These are phyloP conservation scores for Brienomyrus longianalis DNA, from an alignment of 2,113 vertebrate species.

Conservation along the genomic window DNA sequence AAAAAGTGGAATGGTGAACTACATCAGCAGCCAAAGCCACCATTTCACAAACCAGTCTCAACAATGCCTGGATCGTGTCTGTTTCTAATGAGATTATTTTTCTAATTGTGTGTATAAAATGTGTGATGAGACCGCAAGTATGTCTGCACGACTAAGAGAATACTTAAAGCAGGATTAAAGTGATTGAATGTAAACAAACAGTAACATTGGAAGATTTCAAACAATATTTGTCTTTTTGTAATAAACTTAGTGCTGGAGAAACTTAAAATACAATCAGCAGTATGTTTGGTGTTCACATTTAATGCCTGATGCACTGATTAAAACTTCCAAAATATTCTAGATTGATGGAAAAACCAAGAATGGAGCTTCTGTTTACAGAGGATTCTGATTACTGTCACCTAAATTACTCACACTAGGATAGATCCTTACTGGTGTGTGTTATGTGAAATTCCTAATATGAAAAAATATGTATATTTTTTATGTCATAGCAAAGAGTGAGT, in stretches of 20 bases:
- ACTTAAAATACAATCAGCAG: neutral
- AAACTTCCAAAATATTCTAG: neutral
- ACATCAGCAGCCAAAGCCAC: neutral
- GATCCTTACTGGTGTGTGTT: neutral
- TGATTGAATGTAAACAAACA: neutral
- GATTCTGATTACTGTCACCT: neutral
- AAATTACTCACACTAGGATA: neutral
- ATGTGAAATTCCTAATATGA: neutral
- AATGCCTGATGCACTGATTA: neutral
- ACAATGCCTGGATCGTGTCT: neutral
- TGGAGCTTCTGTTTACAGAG: neutral
- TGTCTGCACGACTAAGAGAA: neutral
- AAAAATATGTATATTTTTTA: neutral
- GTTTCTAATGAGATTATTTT: neutral
- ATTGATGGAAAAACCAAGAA: neutral
- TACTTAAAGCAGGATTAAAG: neutral
- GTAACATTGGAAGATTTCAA: neutral
- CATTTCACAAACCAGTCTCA: neutral
- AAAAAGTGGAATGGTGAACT: neutral
- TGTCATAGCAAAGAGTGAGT: neutral
- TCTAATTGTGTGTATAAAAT: neutral
- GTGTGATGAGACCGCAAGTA: neutral
- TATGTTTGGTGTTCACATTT: neutral
- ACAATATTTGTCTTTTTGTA: neutral
- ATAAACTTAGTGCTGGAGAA: neutral